Conservation (phyloP, 2,113 vertebrate genomes). For the Aptenodytes patagonicus region DNA sequence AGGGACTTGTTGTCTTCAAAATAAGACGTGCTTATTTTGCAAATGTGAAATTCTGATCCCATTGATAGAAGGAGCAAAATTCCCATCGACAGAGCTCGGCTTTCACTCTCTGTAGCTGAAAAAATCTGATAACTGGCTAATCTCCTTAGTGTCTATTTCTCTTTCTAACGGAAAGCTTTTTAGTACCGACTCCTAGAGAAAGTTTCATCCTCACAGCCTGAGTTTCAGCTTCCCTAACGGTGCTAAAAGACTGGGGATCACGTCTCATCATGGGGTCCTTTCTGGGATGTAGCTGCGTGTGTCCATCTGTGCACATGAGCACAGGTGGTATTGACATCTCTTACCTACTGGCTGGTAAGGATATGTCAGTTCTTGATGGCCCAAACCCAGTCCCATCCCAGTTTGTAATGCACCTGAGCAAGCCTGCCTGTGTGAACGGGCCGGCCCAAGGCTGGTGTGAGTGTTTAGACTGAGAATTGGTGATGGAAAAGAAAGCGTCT, state of each 20-base stretch:
- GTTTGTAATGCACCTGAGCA: background rate
- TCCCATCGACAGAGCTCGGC: background rate
- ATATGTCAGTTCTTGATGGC: background rate
- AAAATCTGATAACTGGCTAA: background rate
- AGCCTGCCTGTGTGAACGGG: background rate
- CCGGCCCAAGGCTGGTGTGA: background rate
- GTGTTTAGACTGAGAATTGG: background rate
- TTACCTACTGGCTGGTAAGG: background rate
- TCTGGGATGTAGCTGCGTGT: background rate
- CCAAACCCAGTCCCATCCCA: background rate
- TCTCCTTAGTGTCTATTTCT: background rate
- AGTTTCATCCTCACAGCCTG: background rate
- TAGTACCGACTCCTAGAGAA: background rate
- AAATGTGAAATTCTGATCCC: background rate
- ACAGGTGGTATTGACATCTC: background rate
- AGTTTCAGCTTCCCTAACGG: background rate
- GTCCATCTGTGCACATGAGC: background rate
- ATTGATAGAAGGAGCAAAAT: background rate
- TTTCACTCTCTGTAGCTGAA: background rate
- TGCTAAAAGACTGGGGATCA: background rate
- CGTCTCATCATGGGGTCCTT: rapidly evolving
- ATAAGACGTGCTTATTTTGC: background rate
- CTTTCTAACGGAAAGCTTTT: background rate
- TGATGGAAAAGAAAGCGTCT: background rate
- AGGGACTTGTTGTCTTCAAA: background rate